Evolutionary conservation across 2,113 vertebrate genomes (phyloP), one percentile per base, ranked within the genome.

Genomic region (Vombatus ursinus): DNA sequence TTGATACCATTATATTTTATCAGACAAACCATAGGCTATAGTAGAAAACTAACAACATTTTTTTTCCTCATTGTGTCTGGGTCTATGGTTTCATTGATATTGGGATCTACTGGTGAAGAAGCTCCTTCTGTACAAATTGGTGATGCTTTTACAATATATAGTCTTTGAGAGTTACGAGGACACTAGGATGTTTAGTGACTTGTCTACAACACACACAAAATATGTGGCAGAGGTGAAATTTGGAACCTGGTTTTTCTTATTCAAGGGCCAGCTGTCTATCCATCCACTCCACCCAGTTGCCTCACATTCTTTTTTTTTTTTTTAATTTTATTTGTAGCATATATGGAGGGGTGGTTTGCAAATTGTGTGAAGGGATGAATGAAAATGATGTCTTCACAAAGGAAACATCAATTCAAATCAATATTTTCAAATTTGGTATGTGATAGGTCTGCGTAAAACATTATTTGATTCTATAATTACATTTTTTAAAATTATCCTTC

Each of bases 71-170:
- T 31, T n/a, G 6, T 77, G 14, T 19, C 37, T 7, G 4, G 2
- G 61, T 7, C 14, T 19, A 5, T n/a, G 61, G 4, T 77, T n/a
- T 77, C 37, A 19, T 22, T 77, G 61, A 19, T 1, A 77, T n/a
- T 77, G 14, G 61, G 37, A 68, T 37, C 3, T 68, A 37, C 31
- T 68, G 37, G 0, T 68, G 4, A 37, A 12, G 4, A 77, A 77
- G 4, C 0, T n/a, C 6, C 16, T 4, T 77, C 37, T 19, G 6
- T n/a, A n/a, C 37, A n/a, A 3, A n/a, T 19, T n/a, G 16, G 8
- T 77, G 61, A 77, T 19, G 23, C 31, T 68, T 68, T 3, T 37
- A 37, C 31, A 68, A 68, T 31, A 12, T 14, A 68, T 12, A 68
- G 28, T 31, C 57, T 37, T 12, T 61, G 31, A 68, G 28, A 37